These are phyloP conservation scores for Mesopsocus fuscifrons DNA, from an alignment of 2,888 invertebrate genomes.

Conservation along the genomic window DNA sequence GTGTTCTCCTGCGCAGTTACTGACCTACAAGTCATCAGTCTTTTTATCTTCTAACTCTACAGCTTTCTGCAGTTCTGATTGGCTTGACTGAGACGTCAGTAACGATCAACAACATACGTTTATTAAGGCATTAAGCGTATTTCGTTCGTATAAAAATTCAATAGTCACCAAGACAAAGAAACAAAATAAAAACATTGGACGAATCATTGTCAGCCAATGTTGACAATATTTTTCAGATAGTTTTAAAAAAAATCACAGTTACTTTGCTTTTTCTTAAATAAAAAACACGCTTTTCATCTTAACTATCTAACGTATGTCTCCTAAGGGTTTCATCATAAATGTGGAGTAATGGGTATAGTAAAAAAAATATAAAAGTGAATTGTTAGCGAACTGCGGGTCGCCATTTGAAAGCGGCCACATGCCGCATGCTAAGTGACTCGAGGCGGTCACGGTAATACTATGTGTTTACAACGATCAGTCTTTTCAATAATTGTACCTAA, in stretches of 20 bases:
- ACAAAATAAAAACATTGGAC: no score
- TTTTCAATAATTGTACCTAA: neutral
- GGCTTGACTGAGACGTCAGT: neutral
- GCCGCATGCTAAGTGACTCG: no score
- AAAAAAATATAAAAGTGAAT: no score
- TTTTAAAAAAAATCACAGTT: neutral
- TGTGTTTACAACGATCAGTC: neutral
- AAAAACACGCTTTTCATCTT: neutral
- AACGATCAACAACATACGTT: neutral
- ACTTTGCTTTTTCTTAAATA: no score
- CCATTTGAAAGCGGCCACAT: no score
- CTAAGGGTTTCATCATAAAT: constrained; percentile 7
- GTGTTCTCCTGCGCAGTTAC: neutral
- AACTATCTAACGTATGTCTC: neutral
- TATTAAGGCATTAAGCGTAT: neutral
- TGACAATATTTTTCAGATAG: neutral
- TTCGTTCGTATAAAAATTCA: neutral
- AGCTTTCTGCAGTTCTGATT: no score
- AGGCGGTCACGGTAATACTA: neutral
- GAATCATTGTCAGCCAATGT: no score
- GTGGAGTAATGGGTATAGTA: neutral
- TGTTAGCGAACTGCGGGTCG: no score
- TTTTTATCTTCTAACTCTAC: no score
- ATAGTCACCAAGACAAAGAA: neutral
- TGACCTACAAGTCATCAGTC: neutral